Percentiles rank a stretch among this genome's conserved stretches.
phyloP scores from a whole-genome alignment of 2,797 vertebrate species.

The Microctenopoma lineatum region DNA sequence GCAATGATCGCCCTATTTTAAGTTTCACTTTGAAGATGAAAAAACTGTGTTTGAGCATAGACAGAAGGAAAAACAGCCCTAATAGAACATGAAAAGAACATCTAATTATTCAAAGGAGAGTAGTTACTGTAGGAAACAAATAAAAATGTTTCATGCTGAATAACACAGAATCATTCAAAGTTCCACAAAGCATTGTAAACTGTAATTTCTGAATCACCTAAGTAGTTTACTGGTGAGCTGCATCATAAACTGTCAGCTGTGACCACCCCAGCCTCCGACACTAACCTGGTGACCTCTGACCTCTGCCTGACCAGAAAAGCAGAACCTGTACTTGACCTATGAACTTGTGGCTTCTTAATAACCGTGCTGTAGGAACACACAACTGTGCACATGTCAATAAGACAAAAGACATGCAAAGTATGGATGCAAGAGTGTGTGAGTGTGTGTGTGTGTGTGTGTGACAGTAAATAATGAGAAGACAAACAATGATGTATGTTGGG shows the following conservation, averaged over 20 bases:
- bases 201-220: slow-evolving; percentile 1
- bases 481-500: slow-evolving; percentile 62
- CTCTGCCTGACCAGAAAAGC: slow-evolving; percentile 37
- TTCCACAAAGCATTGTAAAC: neutral
- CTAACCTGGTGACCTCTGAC: slow-evolving; percentile 59
- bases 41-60: slow-evolving; percentile 57
- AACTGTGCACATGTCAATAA: slow-evolving; percentile 39
- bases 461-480: slow-evolving; percentile 49
- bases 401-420: slow-evolving; percentile 45
- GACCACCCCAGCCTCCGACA: slow-evolving; percentile 27
- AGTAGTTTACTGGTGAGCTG: slow-evolving; percentile 9
- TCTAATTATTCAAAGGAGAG: slow-evolving; percentile 76
- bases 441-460: slow-evolving; percentile 16
- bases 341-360: slow-evolving; percentile 51
- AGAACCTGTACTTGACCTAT: slow-evolving; percentile 62
- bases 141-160: slow-evolving; percentile 51
- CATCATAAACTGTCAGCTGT: slow-evolving; percentile 27
- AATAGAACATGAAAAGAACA: slow-evolving; percentile 80
- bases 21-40: slow-evolving; percentile 80
- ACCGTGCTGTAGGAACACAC: slow-evolving; percentile 27
- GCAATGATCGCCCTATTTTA: slow-evolving; percentile 82
- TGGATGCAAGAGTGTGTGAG: slow-evolving; percentile 22
- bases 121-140: slow-evolving; percentile 63
- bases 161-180: slow-evolving; percentile 3
- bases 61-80: slow-evolving; percentile 68